phyloP scores from a whole-genome alignment of 2,797 vertebrate genomes.

The Enteromius unitaeniatus region DNA sequence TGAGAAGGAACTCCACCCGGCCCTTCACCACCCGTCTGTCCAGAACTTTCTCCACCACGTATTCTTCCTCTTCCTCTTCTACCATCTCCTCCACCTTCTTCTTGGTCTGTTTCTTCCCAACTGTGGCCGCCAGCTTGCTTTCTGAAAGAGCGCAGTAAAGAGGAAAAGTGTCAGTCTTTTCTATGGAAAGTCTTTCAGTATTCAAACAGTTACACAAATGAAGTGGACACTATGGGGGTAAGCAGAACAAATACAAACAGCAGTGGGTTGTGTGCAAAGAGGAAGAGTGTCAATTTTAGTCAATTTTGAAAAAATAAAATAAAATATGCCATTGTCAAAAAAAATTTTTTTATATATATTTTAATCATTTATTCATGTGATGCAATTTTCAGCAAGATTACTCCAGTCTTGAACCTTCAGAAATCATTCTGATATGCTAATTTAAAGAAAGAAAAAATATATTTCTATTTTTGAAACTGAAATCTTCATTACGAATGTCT shows the following conservation, averaged over 20 bases:
- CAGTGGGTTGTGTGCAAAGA: background rate
- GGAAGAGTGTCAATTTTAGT: background rate
- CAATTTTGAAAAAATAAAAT: background rate
- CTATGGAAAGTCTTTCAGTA: background rate
- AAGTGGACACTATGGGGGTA: background rate
- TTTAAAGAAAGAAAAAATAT: too few species aligned
- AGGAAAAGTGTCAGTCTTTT: slow-evolving; percentile 7
- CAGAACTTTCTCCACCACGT: slow-evolving; percentile 96
- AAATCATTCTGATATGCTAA: background rate
- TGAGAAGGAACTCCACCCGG: slow-evolving; percentile 92
- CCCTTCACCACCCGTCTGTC: slow-evolving; percentile 93
- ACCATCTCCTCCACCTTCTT: slow-evolving; percentile 91
- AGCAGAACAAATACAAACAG: slow-evolving; percentile 1
- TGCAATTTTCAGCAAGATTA: background rate
- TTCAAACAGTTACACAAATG: background rate
- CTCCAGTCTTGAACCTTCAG: background rate
- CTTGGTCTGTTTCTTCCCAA: slow-evolving; percentile 92
- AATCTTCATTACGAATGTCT: background rate
- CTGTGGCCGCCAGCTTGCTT: slow-evolving; percentile 85
- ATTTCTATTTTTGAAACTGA: background rate
- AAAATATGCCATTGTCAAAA: too few species aligned
- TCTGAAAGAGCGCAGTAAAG: slow-evolving; percentile 63
- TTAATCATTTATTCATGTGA: background rate
- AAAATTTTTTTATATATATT: background rate
- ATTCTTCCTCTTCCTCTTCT: slow-evolving; percentile 96